Evolutionary conservation across 1,140 invertebrate species (phyloP).

Genomic region (Phymorhynchus buccinoides): DNA sequence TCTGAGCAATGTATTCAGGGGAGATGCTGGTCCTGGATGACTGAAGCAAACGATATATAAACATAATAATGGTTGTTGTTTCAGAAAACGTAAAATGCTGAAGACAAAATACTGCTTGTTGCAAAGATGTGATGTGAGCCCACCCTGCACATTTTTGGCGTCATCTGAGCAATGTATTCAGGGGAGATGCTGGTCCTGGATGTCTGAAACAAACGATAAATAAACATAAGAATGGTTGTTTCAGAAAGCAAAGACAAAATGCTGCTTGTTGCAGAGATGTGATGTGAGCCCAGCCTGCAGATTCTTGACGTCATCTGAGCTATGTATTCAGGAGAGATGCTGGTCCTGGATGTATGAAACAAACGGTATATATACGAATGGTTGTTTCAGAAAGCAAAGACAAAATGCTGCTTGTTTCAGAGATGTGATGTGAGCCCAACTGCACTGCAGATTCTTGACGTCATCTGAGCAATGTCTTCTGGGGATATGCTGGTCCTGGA

Average conservation of each 20-base stretch:
- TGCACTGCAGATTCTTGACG: neutral
- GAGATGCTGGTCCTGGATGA: too few relatives aligned
- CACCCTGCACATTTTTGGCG: neutral
- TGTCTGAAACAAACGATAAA: neutral
- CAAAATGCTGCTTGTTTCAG: neutral
- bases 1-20: neutral
- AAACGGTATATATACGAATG: neutral
- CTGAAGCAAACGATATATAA: neutral
- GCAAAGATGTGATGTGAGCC: neutral
- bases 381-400: neutral
- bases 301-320: too few relatives aligned
- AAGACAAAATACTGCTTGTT: neutral
- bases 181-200: neutral
- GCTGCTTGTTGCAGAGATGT: too few relatives aligned
- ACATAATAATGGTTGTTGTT: neutral
- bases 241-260: too few relatives aligned
- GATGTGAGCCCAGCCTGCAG: too few relatives aligned
- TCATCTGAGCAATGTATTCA: neutral
- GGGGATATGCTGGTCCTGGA: constrained; percentile 42
- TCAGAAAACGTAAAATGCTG: neutral
- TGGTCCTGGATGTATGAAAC: neutral
- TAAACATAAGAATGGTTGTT: too few relatives aligned
- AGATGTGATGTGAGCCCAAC: neutral
- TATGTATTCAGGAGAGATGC: too few relatives aligned
- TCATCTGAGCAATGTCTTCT: too few relatives aligned